Evolutionary conservation across 2,113 vertebrate species (phyloP).

Genomic region (Meles meles): DNA sequence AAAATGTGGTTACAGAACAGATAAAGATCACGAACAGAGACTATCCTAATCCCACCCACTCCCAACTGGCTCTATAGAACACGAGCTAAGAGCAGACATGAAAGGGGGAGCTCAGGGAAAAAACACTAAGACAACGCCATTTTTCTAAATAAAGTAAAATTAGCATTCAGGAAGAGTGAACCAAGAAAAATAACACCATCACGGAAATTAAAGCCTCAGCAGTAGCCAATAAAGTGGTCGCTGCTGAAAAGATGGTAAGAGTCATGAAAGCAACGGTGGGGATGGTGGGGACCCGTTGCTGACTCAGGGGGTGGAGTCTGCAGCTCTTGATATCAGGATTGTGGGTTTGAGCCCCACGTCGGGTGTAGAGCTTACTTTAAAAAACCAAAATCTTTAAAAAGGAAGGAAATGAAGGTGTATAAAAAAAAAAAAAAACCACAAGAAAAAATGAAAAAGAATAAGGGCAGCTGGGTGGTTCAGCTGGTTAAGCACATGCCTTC

Average conservation of each 20-base stretch:
- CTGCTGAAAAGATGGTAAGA: not conserved
- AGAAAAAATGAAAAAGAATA: constrained; percentile 2
- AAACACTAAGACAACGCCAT: not conserved
- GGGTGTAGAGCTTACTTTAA: not conserved
- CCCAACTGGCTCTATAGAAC: not conserved
- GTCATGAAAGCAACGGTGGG: not conserved
- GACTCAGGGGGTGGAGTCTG: not conserved
- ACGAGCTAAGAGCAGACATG: not conserved
- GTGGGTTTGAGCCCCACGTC: not conserved
- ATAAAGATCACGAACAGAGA: not conserved
- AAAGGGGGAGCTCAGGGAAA: not conserved
- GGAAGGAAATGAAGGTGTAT: not conserved
- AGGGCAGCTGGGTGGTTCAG: not conserved
- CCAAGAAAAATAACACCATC: not conserved
- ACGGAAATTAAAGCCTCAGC: not conserved
- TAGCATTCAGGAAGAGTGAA: not conserved
- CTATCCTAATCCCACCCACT: not conserved
- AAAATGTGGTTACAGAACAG: not conserved
- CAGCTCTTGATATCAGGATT: not conserved
- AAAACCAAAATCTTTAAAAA: not conserved
- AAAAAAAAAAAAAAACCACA: not conserved
- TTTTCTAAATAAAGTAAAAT: not conserved
- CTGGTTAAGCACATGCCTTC: not conserved
- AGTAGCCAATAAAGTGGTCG: not conserved
- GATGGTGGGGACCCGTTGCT: not conserved